Percentiles rank a stretch among this genome's conserved stretches.
Conservation (phyloP, 2,113 vertebrate species). For the Dipodomys stephensi region DNA sequence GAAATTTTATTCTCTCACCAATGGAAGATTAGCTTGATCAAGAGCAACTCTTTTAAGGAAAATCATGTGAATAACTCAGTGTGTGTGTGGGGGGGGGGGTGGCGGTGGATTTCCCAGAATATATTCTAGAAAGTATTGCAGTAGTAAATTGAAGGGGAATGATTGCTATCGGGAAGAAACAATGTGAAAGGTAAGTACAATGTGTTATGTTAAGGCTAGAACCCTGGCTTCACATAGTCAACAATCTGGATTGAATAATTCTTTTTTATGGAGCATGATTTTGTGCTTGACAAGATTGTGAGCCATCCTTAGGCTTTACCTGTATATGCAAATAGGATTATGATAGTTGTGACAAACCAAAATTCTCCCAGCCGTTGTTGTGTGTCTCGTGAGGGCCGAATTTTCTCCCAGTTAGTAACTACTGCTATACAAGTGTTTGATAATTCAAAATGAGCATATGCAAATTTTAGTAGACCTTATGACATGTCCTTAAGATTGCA, state of each 20-base stretch:
- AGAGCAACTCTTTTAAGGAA: not conserved
- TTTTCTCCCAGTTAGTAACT: not conserved
- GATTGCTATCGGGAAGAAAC: not conserved
- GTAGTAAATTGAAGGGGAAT: not conserved
- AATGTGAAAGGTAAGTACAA: not conserved
- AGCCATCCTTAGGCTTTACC: not conserved
- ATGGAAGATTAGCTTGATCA: not conserved
- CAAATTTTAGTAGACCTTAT: not conserved
- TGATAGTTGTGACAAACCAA: not conserved
- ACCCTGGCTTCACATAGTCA: not conserved
- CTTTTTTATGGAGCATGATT: not conserved
- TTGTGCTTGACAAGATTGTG: not conserved
- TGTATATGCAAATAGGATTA: not conserved
- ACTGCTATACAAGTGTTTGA: not conserved
- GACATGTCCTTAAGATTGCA: not conserved
- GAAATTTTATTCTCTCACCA: not conserved
- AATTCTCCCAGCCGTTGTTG: not conserved
- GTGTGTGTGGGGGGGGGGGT: too few species aligned
- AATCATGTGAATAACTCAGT: not conserved
- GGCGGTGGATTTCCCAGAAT: not conserved
- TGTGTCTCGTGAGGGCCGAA: too few species aligned
- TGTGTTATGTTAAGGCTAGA: not conserved
- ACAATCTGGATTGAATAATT: not conserved
- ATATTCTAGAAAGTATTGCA: not conserved
- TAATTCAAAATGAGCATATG: not conserved